Evolutionary conservation across 2,888 invertebrate species (phyloP).

Genomic region (Eupeodes latifasciatus): DNA sequence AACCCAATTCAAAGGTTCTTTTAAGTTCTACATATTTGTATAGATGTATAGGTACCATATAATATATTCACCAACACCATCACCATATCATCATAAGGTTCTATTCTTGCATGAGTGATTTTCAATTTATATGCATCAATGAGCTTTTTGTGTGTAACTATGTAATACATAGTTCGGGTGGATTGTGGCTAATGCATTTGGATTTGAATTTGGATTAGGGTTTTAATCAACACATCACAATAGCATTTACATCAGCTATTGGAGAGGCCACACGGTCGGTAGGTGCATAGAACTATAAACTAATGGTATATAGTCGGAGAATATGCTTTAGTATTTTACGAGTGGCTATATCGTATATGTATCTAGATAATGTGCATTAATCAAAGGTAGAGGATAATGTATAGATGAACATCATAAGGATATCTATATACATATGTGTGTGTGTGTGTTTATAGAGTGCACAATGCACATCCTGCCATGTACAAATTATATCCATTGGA

Average conservation of each 20-base stretch:
- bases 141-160: not conserved
- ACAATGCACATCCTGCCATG: conserved; percentile 28
- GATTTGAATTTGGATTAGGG: conserved; percentile 38
- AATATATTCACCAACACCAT: not conserved
- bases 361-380: conserved; percentile 1
- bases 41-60: too few relatives aligned
- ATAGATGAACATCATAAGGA: not conserved
- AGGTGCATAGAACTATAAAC: too few relatives aligned
- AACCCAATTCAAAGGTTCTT: too few relatives aligned
- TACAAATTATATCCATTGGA: conserved; percentile 2
- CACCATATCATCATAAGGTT: not conserved
- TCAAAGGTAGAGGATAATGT: conserved; percentile 16
- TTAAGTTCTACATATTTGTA: too few relatives aligned
- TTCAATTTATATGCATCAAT: conserved; percentile 46
- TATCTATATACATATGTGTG: too few relatives aligned
- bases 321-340: conserved; percentile 23
- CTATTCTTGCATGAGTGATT: conserved; percentile 30
- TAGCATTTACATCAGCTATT: conserved; percentile 35
- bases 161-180: not conserved
- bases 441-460: too few relatives aligned
- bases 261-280: not conserved
- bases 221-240: conserved; percentile 47
- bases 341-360: not conserved
- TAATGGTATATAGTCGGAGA: not conserved
- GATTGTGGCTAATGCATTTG: conserved; percentile 38